phyloP scores from a whole-genome alignment of 2,797 vertebrate genomes.

The Tympanoctomys barrerae region DNA sequence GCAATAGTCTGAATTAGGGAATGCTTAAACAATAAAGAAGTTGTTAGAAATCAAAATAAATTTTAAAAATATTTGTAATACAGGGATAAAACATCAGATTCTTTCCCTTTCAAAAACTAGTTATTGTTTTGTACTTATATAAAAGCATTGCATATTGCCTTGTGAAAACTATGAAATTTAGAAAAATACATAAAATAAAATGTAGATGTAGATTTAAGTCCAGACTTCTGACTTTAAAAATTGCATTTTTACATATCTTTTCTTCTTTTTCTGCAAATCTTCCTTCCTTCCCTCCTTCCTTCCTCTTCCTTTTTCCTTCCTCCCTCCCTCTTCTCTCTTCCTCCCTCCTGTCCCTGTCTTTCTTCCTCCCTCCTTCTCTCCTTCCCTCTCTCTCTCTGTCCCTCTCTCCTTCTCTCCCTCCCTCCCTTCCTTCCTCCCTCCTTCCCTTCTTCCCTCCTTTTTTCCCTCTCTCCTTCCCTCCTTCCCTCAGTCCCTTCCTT shows the following conservation, averaged over 20 bases:
- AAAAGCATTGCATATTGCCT: conserved; percentile 33
- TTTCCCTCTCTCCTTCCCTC: too few relatives aligned
- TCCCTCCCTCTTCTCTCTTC: too few relatives aligned
- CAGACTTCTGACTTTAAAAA: not conserved
- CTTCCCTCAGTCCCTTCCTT: too few relatives aligned
- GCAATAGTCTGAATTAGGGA: not conserved
- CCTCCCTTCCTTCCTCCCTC: rapidly evolving
- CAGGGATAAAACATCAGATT: not conserved
- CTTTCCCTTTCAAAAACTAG: conserved; percentile 27
- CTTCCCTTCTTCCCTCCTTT: not conserved
- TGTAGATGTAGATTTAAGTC: not conserved
- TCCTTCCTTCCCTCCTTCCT: too few relatives aligned
- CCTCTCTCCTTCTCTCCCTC: too few relatives aligned
- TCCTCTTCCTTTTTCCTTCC: not conserved
- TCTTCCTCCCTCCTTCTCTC: too few relatives aligned
- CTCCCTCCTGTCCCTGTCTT: too few relatives aligned
- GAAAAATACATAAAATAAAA: conserved; percentile 6
- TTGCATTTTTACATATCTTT: not conserved
- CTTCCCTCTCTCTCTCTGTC: not conserved
- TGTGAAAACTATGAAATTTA: conserved; percentile 21
- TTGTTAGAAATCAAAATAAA: conserved; percentile 15
- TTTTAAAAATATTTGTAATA: conserved; percentile 14
- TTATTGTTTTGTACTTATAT: not conserved
- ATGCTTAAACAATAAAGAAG: not conserved
- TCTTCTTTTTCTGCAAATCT: not conserved